Evolutionary conservation across 2,797 vertebrate species (phyloP).

Genomic region (Helicolenus hilgendorfi): DNA sequence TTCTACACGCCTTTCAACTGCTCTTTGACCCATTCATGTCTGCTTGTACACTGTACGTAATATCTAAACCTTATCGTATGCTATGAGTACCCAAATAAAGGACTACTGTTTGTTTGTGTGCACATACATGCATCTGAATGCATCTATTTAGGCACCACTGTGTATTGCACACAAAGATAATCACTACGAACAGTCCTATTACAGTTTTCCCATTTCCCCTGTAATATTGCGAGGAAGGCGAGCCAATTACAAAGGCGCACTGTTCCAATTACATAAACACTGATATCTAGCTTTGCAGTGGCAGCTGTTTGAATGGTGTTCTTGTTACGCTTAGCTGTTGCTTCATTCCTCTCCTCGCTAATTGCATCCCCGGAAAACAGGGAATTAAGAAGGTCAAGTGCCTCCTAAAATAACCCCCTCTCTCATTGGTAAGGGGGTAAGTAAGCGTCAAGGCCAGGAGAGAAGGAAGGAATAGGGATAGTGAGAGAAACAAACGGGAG

Average conservation of each 20-base stretch:
- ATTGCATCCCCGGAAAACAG: conserved; percentile 54
- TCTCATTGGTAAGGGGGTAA: neutral
- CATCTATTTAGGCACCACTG: neutral
- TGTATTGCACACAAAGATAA: conserved; percentile 23
- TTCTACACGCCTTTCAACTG: conserved; percentile 3
- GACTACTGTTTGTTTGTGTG: neutral
- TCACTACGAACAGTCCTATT: conserved; percentile 43
- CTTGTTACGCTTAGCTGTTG: conserved; percentile 40
- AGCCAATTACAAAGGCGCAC: conserved; percentile 66
- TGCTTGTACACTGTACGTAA: neutral
- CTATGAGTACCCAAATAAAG: neutral
- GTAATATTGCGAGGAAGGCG: conserved; percentile 41
- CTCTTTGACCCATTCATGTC: conserved; percentile 29
- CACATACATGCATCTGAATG: neutral
- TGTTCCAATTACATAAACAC: conserved; percentile 71
- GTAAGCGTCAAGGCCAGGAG: neutral
- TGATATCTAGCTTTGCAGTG: conserved; percentile 60
- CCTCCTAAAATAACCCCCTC: conserved; percentile 48
- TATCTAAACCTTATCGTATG: neutral
- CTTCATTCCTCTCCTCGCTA: conserved; percentile 41
- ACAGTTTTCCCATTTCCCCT: conserved; percentile 26
- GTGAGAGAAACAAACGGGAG: neutral
- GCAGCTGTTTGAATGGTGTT: conserved; percentile 58
- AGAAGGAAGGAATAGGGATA: neutral
- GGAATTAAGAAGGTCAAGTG: conserved; percentile 65